A percentile compares a stretch with the other conserved stretches of the same genome.
Evolutionary conservation across 2,113 vertebrate genomes (phyloP).

Genomic region (Pardalotus punctatus): DNA sequence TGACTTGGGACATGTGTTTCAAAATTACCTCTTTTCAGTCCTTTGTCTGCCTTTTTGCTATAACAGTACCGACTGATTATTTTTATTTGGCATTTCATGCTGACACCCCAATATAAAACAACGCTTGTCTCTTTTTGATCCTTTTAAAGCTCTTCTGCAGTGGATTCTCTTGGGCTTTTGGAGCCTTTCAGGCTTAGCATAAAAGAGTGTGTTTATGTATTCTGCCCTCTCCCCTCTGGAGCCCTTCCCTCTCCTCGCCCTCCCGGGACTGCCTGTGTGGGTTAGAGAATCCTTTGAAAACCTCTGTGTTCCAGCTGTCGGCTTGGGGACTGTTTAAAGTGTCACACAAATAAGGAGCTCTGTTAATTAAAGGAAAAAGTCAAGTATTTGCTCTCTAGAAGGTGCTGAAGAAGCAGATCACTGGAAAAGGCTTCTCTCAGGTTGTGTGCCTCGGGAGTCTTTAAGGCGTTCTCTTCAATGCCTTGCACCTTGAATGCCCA

Average conservation of each 20-base stretch:
- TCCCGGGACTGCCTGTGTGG: not conserved
- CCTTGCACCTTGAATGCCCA: not conserved
- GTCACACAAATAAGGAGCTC: not conserved
- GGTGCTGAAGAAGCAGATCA: not conserved
- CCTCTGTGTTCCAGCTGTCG: not conserved
- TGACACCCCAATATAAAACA: not conserved
- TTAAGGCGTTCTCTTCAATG: not conserved
- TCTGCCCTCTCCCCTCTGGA: not conserved
- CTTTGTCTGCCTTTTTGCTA: not conserved
- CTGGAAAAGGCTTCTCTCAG: not conserved
- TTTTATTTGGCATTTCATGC: slow-evolving; percentile 4
- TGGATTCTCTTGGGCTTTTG: not conserved
- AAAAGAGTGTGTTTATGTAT: not conserved
- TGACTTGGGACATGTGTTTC: not conserved
- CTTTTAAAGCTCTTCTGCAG: not conserved
- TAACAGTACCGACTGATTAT: not conserved
- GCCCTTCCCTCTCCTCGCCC: not conserved
- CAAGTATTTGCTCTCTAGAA: not conserved
- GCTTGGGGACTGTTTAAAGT: not conserved
- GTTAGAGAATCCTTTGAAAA: not conserved
- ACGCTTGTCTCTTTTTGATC: not conserved
- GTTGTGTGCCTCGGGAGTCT: not conserved
- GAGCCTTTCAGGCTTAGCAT: slow-evolving; percentile 4
- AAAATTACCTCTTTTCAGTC: not conserved
- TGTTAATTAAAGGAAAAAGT: not conserved